Conservation (phyloP, 2,113 vertebrate genomes). For the Orycteropus afer region DNA sequence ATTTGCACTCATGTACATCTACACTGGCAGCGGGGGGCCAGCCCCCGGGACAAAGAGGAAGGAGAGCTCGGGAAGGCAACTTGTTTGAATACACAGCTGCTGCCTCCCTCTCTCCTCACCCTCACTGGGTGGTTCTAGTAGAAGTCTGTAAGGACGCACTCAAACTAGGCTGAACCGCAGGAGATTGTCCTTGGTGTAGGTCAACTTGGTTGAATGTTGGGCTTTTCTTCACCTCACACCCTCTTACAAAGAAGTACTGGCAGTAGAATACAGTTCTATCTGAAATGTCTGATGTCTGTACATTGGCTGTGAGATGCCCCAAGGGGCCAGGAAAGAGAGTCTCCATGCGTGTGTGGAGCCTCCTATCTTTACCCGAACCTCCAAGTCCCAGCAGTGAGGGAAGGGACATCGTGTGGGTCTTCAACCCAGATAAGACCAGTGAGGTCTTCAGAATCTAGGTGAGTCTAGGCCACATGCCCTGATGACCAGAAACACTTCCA, state of each 20-base stretch:
- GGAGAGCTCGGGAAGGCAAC: not conserved
- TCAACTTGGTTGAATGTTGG: not conserved
- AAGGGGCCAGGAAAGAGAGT: not conserved
- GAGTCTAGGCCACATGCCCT: not conserved
- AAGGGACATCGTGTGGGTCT: not conserved
- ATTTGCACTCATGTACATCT: too few relatives aligned
- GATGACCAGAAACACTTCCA: not conserved
- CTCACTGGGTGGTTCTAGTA: not conserved
- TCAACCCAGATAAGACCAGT: not conserved
- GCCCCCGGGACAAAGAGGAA: not conserved
- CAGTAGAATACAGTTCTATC: not conserved
- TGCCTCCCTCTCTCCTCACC: rapidly evolving
- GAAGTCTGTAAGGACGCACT: not conserved
- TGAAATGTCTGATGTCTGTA: not conserved
- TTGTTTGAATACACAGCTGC: not conserved
- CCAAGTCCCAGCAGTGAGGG: not conserved
- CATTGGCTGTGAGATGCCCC: too few relatives aligned
- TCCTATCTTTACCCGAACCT: not conserved
- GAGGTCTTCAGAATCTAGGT: not conserved
- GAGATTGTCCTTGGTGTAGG: not conserved
- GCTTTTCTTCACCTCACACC: too few relatives aligned
- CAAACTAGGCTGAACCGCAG: not conserved
- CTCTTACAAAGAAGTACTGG: not conserved
- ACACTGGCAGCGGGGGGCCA: not conserved
- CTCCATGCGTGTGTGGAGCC: not conserved